Base-by-base conservation (phyloP, 2,113 vertebrate genomes). In the Lucifuga dentata region DNA sequence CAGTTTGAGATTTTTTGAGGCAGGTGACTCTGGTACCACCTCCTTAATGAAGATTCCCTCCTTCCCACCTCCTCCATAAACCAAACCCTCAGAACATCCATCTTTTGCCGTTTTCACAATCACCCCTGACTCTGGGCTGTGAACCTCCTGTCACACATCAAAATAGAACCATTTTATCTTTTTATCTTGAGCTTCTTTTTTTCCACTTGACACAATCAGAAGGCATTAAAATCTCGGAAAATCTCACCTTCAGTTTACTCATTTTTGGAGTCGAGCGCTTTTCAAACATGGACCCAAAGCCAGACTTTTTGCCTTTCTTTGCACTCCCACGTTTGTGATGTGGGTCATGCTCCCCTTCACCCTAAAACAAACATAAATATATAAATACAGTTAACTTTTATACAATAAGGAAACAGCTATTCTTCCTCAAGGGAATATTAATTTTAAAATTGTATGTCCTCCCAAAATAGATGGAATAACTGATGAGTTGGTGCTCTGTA, bases 1-100 rank as follows among this genome's bases (percentile, higher is more conserved):
- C 56, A 98, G 82, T 76, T 86, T 92, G 79, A 96, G 93, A 83
- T 91, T 86, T 86, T 94, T 96, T 58, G 95, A 96, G 2, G 96
- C 97, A 3, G 96, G 86, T 17, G 96, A 97, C 53, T 94, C 95
- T 73, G 95, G 94, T 23, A 95, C 89, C 33, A 98, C 95, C 71
- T 95, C 92, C 72, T 95, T 95, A 39, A 99, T 92, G 70, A 95
- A 98, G 80, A 99, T 92, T 1, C 98, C 97, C 8, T 94, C 93
- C 68, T 89, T 87, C 32, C 95, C 95, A 11, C 98, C 98, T n/a
- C 97, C 96, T 0, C 82, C 86, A 64, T 98, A 93, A 15, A 95
- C 89, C 26, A 98, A 94, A 72, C 96, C 96, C 21, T 95, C 96
- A 62, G 94, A 93, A 73, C 95, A 92, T 8, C 91, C 91, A 72